Conservation (phyloP, 1,140 invertebrate species). For the Maconellicoccus hirsutus region DNA sequence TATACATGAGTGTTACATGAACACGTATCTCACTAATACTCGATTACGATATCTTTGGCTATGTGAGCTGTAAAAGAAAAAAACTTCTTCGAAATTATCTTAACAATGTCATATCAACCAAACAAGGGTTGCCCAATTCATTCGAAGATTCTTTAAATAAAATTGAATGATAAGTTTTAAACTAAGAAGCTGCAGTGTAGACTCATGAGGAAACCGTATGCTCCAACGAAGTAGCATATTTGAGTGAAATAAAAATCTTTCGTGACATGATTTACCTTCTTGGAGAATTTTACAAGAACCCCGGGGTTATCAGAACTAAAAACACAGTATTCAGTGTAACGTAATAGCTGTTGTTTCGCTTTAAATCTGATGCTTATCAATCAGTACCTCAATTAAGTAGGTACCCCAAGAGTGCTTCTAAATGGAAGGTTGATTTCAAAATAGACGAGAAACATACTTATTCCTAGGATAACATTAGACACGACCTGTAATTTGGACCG, state of each 20-base stretch:
- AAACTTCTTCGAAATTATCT: too few species aligned
- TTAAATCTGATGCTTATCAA: constrained; percentile 9
- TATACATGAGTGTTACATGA: too few species aligned
- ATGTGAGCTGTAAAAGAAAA: too few species aligned
- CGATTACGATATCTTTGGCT: too few species aligned
- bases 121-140: too few species aligned
- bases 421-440: constrained; percentile 9
- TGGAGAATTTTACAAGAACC: neutral
- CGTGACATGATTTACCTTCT: neutral
- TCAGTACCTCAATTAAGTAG: constrained; percentile 8
- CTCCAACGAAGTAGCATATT: too few species aligned
- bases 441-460: constrained; percentile 2
- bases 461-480: neutral
- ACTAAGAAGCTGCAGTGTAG: too few species aligned
- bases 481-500: neutral
- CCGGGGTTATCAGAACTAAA: neutral
- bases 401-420: constrained; percentile 7
- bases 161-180: too few species aligned
- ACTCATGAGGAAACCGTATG: too few species aligned
- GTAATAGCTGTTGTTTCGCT: neutral
- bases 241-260: neutral
- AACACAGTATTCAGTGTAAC: neutral
- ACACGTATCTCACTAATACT: too few species aligned
- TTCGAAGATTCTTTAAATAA: too few species aligned
- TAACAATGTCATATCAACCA: too few species aligned